Percentiles rank a stretch among this genome's conserved stretches.
These are phyloP conservation scores for Ichneumoninae sp. DNA, from an alignment of 2,888 invertebrate species.

Conservation along the genomic window DNA sequence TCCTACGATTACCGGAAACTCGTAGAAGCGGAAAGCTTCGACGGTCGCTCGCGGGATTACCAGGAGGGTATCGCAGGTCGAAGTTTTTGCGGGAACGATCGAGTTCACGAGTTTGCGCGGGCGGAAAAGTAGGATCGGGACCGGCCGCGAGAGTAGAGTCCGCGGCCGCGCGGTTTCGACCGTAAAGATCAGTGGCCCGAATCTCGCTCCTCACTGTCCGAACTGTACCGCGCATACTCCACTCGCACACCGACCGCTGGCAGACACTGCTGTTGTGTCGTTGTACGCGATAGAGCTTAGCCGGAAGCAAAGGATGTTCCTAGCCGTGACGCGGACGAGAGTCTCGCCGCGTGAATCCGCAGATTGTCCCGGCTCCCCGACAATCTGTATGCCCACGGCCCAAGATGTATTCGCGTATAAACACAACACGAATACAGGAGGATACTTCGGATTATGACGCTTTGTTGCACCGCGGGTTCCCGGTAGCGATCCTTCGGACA, in stretches of 20 bases:
- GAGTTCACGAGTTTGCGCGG: not conserved
- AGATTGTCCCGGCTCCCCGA: constrained; percentile 51
- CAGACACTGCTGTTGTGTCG: not conserved
- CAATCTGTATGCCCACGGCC: constrained; percentile 2
- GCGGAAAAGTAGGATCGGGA: not conserved
- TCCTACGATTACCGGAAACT: not conserved
- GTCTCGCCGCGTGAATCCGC: constrained; percentile 69
- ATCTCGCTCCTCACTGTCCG: constrained; percentile 67
- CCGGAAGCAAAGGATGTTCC: constrained; percentile 67
- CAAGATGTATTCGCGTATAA: not conserved
- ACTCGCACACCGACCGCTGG: constrained; percentile 31
- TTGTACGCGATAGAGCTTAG: constrained; percentile 27
- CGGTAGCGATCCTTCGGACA: constrained; percentile 42
- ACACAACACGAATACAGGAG: not conserved
- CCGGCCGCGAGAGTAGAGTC: not conserved
- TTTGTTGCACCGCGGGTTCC: constrained; percentile 61
- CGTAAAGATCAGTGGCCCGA: constrained; percentile 78
- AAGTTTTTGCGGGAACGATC: not conserved
- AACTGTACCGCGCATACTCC: constrained; percentile 12
- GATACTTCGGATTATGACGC: constrained; percentile 60
- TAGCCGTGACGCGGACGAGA: constrained; percentile 66
- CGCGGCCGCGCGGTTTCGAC: constrained; percentile 55
- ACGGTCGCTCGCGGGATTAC: not conserved
- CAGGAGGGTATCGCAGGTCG: not conserved
- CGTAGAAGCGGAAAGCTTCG: not conserved